These are phyloP conservation scores for Diorhabda elongata DNA, from an alignment of 1,140 invertebrate genomes.

Conservation along the genomic window DNA sequence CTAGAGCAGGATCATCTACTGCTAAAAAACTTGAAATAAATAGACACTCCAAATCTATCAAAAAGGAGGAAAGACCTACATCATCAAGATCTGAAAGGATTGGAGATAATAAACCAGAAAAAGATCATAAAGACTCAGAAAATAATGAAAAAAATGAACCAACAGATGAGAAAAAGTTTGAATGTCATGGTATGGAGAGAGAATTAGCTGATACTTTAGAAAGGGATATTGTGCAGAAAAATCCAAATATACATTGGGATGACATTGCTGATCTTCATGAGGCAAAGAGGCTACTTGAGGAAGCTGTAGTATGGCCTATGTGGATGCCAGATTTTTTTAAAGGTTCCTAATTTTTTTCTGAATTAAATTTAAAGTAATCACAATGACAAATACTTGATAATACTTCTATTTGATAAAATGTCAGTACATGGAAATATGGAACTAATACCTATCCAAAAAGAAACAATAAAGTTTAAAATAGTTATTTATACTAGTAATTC, in stretches of 20 bases:
- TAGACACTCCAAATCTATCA: slow-evolving; percentile 26
- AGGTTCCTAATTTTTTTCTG: slow-evolving; percentile 41
- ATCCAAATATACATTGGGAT: slow-evolving; percentile 95
- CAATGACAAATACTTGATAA: too few species aligned
- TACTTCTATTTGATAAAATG: too few species aligned
- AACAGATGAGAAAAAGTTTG: slow-evolving; percentile 85
- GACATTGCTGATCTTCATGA: slow-evolving; percentile 96
- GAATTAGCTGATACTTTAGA: slow-evolving; percentile 94
- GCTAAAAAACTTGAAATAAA: slow-evolving; percentile 32
- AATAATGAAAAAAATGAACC: slow-evolving; percentile 65
- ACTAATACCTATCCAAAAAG: too few species aligned
- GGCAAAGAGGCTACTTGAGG: slow-evolving; percentile 91
- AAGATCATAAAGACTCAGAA: slow-evolving; percentile 46
- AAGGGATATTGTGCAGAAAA: slow-evolving; percentile 95
- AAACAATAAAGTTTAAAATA: too few species aligned
- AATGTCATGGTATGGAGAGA: slow-evolving; percentile 81
- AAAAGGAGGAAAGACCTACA: slow-evolving; percentile 44
- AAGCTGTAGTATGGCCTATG: slow-evolving; percentile 96
- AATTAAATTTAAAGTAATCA: too few species aligned
- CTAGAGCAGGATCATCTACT: slow-evolving; percentile 36
- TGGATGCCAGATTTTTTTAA: slow-evolving; percentile 99
- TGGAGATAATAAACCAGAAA: slow-evolving; percentile 32
- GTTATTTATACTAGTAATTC: too few species aligned
- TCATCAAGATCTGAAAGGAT: slow-evolving; percentile 41
- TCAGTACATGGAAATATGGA: too few species aligned